Evolutionary conservation across 2,797 vertebrate species (phyloP).

Genomic region (Buphagus erythrorhynchus): DNA sequence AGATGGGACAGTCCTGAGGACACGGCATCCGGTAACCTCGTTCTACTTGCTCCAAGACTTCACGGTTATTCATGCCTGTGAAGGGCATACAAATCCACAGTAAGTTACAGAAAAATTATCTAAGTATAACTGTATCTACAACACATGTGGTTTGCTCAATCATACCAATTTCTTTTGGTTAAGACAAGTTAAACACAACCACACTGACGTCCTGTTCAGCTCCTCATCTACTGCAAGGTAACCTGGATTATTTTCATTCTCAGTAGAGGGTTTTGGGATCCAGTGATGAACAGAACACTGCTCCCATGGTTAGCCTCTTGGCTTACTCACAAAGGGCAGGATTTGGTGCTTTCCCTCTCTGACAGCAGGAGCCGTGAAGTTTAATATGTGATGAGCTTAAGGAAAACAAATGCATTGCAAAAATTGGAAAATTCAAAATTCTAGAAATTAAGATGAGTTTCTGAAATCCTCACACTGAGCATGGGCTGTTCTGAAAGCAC

Average conservation of each 20-base stretch:
- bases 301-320: not conserved
- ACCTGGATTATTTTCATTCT: not conserved
- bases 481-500: not conserved
- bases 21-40: slow-evolving; percentile 95
- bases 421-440: not conserved
- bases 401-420: not conserved
- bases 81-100: not conserved
- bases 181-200: not conserved
- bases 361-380: not conserved
- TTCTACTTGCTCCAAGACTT: slow-evolving; percentile 98
- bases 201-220: not conserved
- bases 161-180: not conserved
- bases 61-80: slow-evolving; percentile 96
- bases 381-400: not conserved
- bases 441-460: not conserved
- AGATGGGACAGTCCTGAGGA: slow-evolving; percentile 94
- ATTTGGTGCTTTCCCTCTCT: not conserved
- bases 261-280: not conserved
- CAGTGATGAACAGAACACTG: not conserved
- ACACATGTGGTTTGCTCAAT: not conserved
- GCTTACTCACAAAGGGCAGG: not conserved
- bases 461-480: not conserved
- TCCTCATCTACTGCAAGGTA: not conserved
- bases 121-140: not conserved
- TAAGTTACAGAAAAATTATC: not conserved